Evolutionary conservation across 2,888 invertebrate species (phyloP).

Genomic region (Cataglyphis rosenhaueri): DNA sequence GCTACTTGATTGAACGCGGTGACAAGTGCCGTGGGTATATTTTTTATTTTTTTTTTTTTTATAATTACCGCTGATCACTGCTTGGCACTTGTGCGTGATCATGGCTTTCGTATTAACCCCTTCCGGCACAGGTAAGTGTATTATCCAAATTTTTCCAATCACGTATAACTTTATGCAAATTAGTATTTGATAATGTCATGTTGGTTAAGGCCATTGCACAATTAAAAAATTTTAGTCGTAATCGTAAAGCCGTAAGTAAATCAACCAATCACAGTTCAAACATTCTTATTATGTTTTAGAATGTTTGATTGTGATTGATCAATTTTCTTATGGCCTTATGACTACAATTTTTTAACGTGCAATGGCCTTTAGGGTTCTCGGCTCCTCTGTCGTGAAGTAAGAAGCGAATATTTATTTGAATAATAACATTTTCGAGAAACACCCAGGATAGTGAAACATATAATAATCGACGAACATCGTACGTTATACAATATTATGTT

Average conservation of each 20-base stretch:
- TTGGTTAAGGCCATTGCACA: not conserved
- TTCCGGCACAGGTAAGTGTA: slow-evolving; percentile 73
- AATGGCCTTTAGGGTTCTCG: not conserved
- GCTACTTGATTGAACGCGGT: not conserved
- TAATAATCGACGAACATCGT: not conserved
- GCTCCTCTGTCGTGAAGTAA: not conserved
- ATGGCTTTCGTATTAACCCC: slow-evolving; percentile 74
- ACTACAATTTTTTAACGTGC: no score
- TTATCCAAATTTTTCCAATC: not conserved
- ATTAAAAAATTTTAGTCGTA: no score
- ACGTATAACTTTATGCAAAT: not conserved
- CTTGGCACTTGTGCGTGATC: slow-evolving; percentile 69
- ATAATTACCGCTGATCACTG: not conserved
- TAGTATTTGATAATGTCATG: not conserved
- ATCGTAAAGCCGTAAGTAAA: no score
- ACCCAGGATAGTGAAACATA: not conserved
- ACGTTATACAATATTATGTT: slow-evolving; percentile 8
- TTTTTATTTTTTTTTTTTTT: not conserved
- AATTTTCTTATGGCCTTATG: no score
- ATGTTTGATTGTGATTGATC: no score
- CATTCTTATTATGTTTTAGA: no score
- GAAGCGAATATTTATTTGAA: not conserved
- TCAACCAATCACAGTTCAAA: no score
- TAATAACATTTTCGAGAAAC: not conserved
- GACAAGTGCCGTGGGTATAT: not conserved